Conservation (phyloP, 2,113 vertebrate genomes). For the Mirza zaza region DNA sequence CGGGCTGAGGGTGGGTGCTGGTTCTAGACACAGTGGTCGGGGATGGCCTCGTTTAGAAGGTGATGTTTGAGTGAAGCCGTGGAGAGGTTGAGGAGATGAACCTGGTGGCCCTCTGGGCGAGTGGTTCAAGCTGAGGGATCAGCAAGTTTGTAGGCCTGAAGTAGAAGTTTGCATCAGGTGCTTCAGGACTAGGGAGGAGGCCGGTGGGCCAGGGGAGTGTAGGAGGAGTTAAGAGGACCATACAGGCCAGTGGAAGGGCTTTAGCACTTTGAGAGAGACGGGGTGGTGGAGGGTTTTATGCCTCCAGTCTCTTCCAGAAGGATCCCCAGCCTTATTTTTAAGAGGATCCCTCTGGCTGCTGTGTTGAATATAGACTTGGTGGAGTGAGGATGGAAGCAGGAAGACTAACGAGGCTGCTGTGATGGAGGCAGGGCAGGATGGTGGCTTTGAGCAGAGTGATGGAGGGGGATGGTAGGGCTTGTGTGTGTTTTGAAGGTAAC, state of each 20-base stretch:
- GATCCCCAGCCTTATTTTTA: background rate
- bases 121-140: background rate
- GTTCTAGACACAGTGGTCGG: background rate
- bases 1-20: background rate
- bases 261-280: background rate
- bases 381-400: background rate
- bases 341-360: background rate
- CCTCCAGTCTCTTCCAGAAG: background rate
- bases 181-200: background rate
- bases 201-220: accelerated
- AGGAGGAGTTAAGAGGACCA: background rate
- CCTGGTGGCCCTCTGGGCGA: background rate
- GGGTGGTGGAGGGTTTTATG: background rate
- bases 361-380: background rate
- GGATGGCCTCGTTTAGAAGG: background rate
- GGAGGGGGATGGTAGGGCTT: background rate
- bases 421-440: background rate
- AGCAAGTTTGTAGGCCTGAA: background rate
- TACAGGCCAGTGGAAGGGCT: background rate
- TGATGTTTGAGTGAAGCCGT: background rate
- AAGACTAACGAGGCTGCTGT: background rate
- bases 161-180: background rate
- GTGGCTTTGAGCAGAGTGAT: background rate
- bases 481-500: background rate
- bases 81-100: background rate